Conservation (phyloP, 2,113 vertebrate genomes). For the Nasalis larvatus region DNA sequence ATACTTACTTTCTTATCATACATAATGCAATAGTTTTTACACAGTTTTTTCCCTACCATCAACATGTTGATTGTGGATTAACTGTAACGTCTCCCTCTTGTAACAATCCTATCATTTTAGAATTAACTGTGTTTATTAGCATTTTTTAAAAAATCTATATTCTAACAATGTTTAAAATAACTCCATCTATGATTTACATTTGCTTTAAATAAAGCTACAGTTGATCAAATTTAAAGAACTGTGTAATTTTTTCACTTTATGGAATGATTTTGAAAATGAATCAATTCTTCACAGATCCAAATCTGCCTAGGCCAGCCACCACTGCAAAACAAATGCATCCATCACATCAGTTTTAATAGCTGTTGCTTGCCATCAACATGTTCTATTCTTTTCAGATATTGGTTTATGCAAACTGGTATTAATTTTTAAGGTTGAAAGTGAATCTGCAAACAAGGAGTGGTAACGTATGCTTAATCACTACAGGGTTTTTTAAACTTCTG, state of each 20-base stretch:
- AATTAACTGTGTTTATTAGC: slow-evolving; percentile 58
- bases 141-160: slow-evolving; percentile 56
- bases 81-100: slow-evolving; percentile 17
- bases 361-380: slow-evolving; percentile 64
- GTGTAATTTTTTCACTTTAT: slow-evolving; percentile 15
- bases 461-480: slow-evolving; percentile 50
- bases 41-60: slow-evolving; percentile 56
- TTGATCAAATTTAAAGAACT: slow-evolving; percentile 42
- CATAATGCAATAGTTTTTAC: slow-evolving; percentile 34
- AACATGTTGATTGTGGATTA: slow-evolving; percentile 58
- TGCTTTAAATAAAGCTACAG: slow-evolving; percentile 48
- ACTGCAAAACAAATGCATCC: slow-evolving; percentile 42
- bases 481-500: slow-evolving; percentile 42
- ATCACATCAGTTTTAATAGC: slow-evolving; percentile 18
- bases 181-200: slow-evolving; percentile 15
- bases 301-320: slow-evolving; percentile 18
- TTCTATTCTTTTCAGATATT: slow-evolving; percentile 54
- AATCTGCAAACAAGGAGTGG: slow-evolving; percentile 67
- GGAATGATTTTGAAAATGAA: slow-evolving; percentile 52
- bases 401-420: slow-evolving; percentile 78
- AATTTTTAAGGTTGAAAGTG: slow-evolving; percentile 46
- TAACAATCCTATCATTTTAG: slow-evolving; percentile 48
- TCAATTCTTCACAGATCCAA: slow-evolving; percentile 36
- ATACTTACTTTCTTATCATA: neutral
- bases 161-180: slow-evolving; percentile 54